Base-by-base conservation (phyloP, 2,888 invertebrate genomes). In the Odiellus spinosus region DNA sequence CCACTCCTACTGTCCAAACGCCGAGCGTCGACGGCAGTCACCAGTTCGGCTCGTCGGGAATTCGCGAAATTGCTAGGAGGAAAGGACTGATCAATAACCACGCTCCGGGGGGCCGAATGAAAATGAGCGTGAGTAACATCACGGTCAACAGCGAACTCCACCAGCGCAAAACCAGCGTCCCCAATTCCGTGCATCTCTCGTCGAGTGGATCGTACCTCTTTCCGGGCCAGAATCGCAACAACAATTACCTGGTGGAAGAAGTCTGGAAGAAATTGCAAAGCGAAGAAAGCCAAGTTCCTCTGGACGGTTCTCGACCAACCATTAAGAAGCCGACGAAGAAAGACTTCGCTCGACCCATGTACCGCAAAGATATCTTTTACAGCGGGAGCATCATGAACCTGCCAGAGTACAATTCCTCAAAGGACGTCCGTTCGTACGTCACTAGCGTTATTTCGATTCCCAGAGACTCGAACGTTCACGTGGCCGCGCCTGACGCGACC, bases 361-460 rank as follows among this genome's bases (percentile, higher is more conserved):
- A 81, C 59, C 74, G 85, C 45, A 83, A 82, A 45, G 91, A 95
- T 64, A 80, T 88, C 10, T 78, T 93, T 59, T 91, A 90, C 64
- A 81, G 83, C 62, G 87, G 87, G 55, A 82, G 77, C 59, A 67
- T 80, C 15, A 67, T 70, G 48, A 75, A 73, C 59, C 66, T 75
- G 41, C 64, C 67, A 8, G 60, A 64, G 53, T 67, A 62, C 55
- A 83, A 85, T 65, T 86, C 86, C 49, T 88, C 88, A 65, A 85
- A 86, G 62, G 85, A 88, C 2, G 72, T 93, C 45, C 78, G 82
- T 47, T 82, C 82, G 56, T 93, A 93, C 65, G 76, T 93, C 47
- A 84, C 88, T 62, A 90, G 88, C 47, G 84, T 91, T 40, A 74
- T 90, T 36, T 87, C 88, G 49, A 73, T 93, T 45, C 85, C 90